Base-by-base conservation (phyloP, 2,888 invertebrate species). In the Oasisia sp. region DNA sequence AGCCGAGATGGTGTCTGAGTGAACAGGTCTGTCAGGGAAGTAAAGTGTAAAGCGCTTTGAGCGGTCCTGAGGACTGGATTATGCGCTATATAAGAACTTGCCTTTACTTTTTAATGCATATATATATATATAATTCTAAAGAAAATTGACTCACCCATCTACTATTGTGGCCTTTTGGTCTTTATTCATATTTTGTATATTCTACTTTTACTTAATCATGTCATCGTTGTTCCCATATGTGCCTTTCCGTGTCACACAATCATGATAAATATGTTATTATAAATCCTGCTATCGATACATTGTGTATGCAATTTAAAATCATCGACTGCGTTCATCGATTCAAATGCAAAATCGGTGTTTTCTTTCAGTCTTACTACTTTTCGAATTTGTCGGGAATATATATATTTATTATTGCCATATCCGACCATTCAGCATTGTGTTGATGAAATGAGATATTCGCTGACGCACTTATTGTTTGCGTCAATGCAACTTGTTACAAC, bases 401-500 rank as follows among this genome's bases (percentile, higher is more conserved):
- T 89, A 90, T 90, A 90, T 90, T 90, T 90, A 90, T 90, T 90
- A 89, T n/a, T 27, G 27, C 12, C 12, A 90, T 4, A n/a, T 27
- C 32, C 90, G 90, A 90, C 19, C 32, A 32, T 32, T 32, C 32
- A 90, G 7, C 27, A n/a, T n/a, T 27, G 32, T 32, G 90, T 90
- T 90, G 27, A 27, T 14, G 90, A 32, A 32, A 90, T 8, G 32
- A 32, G 32, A 27, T 32, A 90, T 90, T 90, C n/a, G 27, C n/a
- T 32, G 90, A 27, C 90, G 32, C 90, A 90, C 90, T 9, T 89
- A 14, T 11, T 4, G 90, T 89, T 89, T 89, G 90, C 90, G 9
- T 89, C 90, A 89, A 89, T 9, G 19, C 90, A 89, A 14, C 90
- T 89, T 89, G 90, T 89, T 89, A 89, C 90, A 90, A 90, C n/a